phyloP scores from a whole-genome alignment of 2,113 vertebrate species.

The Muscicapa adusta region DNA sequence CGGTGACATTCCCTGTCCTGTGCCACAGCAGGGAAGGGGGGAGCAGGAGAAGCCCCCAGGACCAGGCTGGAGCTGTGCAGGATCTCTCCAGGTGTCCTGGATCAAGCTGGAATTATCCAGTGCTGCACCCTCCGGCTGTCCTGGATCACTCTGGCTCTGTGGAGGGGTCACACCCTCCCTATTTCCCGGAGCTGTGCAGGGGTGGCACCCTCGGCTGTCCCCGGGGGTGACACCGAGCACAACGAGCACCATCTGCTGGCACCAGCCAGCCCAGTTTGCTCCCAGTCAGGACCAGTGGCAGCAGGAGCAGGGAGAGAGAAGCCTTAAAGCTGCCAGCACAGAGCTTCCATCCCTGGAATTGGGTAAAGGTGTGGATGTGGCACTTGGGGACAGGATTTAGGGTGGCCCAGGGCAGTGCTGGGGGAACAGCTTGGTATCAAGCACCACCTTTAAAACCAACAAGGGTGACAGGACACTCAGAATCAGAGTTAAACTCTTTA shows the following conservation, averaged over 20 bases:
- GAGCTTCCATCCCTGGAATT: rapidly evolving
- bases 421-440: rapidly evolving
- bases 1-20: rapidly evolving
- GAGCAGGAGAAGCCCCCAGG: background rate
- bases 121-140: background rate
- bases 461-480: rapidly evolving
- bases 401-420: background rate
- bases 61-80: background rate
- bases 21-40: rapidly evolving
- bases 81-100: background rate
- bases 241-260: constrained; percentile 18
- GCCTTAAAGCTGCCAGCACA: background rate
- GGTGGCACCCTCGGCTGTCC: background rate
- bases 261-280: background rate
- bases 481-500: constrained; percentile 48
- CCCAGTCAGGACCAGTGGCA: background rate
- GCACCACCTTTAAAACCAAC: rapidly evolving
- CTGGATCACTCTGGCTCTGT: background rate
- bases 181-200: background rate
- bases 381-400: background rate
- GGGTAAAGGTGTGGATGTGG: rapidly evolving
- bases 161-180: rapidly evolving
- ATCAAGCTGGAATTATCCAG: background rate
- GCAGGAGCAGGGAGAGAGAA: background rate
- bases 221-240: background rate